These are phyloP conservation scores for Diarsia rubi DNA, from an alignment of 2,888 invertebrate species.

Conservation along the genomic window DNA sequence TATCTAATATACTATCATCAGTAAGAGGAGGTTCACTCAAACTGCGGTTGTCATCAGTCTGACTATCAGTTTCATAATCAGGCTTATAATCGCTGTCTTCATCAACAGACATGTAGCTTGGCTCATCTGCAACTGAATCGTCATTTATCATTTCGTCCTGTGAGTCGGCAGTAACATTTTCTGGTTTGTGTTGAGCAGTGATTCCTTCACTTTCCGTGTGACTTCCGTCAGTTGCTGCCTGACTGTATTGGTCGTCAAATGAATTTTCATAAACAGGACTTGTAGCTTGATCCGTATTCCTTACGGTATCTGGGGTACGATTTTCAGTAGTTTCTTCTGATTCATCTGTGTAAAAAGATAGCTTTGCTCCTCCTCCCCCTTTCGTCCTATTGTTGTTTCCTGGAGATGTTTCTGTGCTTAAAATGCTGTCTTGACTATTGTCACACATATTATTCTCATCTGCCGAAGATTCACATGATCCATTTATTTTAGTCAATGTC, in stretches of 20 bases:
- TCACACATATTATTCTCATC: conserved; percentile 44
- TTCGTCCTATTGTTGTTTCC: conserved; percentile 30
- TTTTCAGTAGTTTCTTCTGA: conserved; percentile 7
- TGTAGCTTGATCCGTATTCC: conserved; percentile 16
- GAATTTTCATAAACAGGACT: conserved; percentile 53
- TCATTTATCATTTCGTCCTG: conserved; percentile 34
- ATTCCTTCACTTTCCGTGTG: conserved; percentile 11
- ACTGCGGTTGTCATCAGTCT: conserved; percentile 40
- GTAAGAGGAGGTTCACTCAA: conserved; percentile 14
- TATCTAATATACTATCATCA: conserved; percentile 23
- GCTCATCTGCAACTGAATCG: conserved; percentile 34
- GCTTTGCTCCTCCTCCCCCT: not conserved
- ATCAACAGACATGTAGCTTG: conserved; percentile 48
- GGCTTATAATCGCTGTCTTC: conserved; percentile 46
- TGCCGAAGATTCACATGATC: conserved; percentile 39
- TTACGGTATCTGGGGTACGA: conserved; percentile 3
- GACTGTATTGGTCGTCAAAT: conserved; percentile 33
- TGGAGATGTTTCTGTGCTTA: conserved; percentile 19
- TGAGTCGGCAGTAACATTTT: conserved; percentile 9
- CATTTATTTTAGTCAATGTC: conserved; percentile 30
- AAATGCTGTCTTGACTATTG: conserved; percentile 30
- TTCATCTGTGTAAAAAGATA: conserved; percentile 15
- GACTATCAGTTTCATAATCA: conserved; percentile 49
- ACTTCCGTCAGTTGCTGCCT: conserved; percentile 18
- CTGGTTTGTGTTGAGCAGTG: conserved; percentile 11